These are phyloP conservation scores for Trichechus manatus DNA, from an alignment of 2,113 vertebrate genomes.

Conservation along the genomic window DNA sequence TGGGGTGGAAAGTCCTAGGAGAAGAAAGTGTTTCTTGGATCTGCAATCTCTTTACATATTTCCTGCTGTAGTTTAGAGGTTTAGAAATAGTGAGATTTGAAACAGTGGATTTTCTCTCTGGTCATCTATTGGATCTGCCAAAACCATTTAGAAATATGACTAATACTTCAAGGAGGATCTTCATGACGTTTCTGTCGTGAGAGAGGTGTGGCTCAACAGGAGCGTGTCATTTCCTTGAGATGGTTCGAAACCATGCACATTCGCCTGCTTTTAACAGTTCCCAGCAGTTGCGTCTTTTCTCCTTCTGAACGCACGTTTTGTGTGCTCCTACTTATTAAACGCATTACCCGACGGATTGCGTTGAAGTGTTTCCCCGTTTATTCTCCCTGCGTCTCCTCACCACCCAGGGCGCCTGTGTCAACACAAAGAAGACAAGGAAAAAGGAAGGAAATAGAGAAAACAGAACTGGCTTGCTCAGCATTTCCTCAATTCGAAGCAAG, in stretches of 20 bases:
- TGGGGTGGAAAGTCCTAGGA: not conserved
- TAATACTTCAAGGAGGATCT: not conserved
- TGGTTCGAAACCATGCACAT: not conserved
- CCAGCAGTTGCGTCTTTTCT: not conserved
- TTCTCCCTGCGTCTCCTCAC: too few species aligned
- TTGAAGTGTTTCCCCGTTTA: too few species aligned
- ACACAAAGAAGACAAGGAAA: too few species aligned
- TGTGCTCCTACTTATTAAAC: not conserved
- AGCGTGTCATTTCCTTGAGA: not conserved
- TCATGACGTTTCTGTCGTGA: not conserved
- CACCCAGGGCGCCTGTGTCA: too few species aligned
- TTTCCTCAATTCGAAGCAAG: too few species aligned
- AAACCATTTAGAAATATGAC: not conserved
- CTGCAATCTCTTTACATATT: not conserved
- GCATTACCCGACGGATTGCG: not conserved
- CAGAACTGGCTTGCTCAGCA: too few species aligned
- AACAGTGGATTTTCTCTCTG: not conserved
- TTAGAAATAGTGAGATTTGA: not conserved
- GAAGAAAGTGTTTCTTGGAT: not conserved
- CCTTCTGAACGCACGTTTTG: not conserved
- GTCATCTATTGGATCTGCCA: not conserved
- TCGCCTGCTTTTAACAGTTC: not conserved
- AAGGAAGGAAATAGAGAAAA: too few species aligned
- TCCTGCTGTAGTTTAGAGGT: not conserved
- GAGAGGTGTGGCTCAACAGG: not conserved